Base-by-base conservation (phyloP, 2,888 invertebrate genomes). In the Mechanitis messenoides region DNA sequence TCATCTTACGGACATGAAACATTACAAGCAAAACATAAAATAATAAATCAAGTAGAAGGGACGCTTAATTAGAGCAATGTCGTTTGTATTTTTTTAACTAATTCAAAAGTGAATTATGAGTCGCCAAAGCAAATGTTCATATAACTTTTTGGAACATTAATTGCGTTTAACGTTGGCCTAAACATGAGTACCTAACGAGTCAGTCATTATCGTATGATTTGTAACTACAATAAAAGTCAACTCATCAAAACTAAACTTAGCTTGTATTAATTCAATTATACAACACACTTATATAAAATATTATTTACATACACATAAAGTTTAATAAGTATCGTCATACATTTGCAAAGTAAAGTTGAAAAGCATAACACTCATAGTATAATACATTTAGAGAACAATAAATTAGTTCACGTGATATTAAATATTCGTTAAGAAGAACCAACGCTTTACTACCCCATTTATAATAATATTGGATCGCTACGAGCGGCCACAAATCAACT, bases 381-480 rank as follows among this genome's bases (percentile, higher is more conserved):
- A 50, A 31, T 11, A 50, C n/a, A 50, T 50, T 50, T 50, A 31
- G 38, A 33, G n/a, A 33, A 42, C 33, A 80, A 82, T 86, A 85
- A 86, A 87, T 85, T 81, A 74, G 65, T 62, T 65, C 63, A 69
- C 69, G 72, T 73, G 77, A 83, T 84, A 84, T 87, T 86, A 86
- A 87, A 87, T 86, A 85, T 86, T 85, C 87, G 86, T 87, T 87
- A 86, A 84, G 83, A 76, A 78, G 74, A 72, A 72, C 75, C 78
- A 64, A 66, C 70, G 71, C 73, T 78, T 79, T 80, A 76, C 81
- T 77, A 74, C 69, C 72, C 78, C 84, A 81, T 87, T 80, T 78
- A 79, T 87, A 85, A 85, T 83, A 83, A 83, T 85, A 85, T 84
- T 78, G 81, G 78, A 80, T 79, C 84, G 77, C 78, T 83, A 83